Conservation (phyloP, 2,797 vertebrate genomes). For the Micromesistius poutassou region DNA sequence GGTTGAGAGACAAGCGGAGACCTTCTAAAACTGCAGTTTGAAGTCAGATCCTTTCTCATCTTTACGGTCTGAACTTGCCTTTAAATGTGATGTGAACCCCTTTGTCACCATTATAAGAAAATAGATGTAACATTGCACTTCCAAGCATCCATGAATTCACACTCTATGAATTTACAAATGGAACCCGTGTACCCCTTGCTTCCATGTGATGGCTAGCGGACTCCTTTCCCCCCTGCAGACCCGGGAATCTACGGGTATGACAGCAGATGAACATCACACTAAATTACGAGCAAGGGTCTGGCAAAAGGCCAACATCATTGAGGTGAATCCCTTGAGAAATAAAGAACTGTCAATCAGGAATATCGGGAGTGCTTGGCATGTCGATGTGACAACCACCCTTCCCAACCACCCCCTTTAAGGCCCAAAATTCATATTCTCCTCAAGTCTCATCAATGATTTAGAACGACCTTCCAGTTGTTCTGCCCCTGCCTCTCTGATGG, state of each 20-base stretch:
- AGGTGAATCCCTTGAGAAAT: neutral
- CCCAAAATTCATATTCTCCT: conserved; percentile 45
- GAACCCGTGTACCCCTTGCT: neutral
- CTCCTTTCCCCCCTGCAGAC: neutral
- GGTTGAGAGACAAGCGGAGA: neutral
- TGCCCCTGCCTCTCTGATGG: conserved; percentile 44
- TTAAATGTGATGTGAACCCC: neutral
- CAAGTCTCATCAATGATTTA: conserved; percentile 55
- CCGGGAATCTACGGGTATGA: neutral
- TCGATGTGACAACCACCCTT: neutral
- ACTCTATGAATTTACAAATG: neutral
- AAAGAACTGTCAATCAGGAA: neutral
- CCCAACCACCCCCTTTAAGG: conserved; percentile 20
- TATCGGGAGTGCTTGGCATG: neutral
- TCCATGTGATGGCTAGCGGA: neutral
- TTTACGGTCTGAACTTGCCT: too few species aligned
- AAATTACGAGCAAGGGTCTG: neutral
- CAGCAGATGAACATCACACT: neutral
- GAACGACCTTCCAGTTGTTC: conserved; percentile 50
- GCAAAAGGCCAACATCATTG: neutral
- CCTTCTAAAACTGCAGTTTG: neutral
- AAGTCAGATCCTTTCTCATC: neutral
- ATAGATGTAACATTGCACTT: too few species aligned
- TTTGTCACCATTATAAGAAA: neutral
- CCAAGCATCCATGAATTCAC: too few species aligned